Evolutionary conservation across 2,888 invertebrate genomes (phyloP), one percentile per base, ranked within the genome.

Genomic region (Drymonia ruficornis): DNA sequence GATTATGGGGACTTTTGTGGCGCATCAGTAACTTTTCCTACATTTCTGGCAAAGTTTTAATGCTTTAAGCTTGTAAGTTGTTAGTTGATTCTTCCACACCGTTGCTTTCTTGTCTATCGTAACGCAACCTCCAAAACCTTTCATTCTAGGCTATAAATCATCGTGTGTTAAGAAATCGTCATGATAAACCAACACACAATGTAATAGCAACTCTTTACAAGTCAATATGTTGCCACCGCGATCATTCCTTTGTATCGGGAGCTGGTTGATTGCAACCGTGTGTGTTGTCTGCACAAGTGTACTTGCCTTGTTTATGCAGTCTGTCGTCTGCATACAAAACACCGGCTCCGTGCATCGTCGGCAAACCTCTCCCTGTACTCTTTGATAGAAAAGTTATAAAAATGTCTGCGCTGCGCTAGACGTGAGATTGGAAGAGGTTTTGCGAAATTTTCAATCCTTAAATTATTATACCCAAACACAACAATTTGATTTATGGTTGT

Each of bases 261-360:
- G 52, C 52, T 59, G 56, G 34, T 40, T 56, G 61, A 57, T 58
- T 58, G 49, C 61, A 57, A 47, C 47, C 61, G 64, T 65, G 62
- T 63, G 55, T 57, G 45, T 42, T 44, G 58, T 55, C 43, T 56
- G 59, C 65, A 58, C 53, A 49, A 62, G 59, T 65, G 62, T 62
- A 57, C 58, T 56, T 52, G 63, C 52, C 65, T 62, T 75, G 74
- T 76, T 77, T 80, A 78, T 80, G 76, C 75, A 75, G 67, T 63
- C 65, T 56, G 58, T 72, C 63, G 74, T 75, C 75, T 80, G 80
- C 79, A 81, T 80, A 79, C 72, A 75, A 71, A 79, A 72, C 67
- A 65, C 66, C 56, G 54, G 58, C 62, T 59, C 50, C 51, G 52
- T 48, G 48, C 52, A 59, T 56, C 49, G 61, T 53, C 58, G 53